A percentile compares a stretch with the other conserved stretches of the same genome.
These are phyloP conservation scores for Muschampia plurimacula DNA, from an alignment of 2,888 invertebrate species.

Conservation along the genomic window DNA sequence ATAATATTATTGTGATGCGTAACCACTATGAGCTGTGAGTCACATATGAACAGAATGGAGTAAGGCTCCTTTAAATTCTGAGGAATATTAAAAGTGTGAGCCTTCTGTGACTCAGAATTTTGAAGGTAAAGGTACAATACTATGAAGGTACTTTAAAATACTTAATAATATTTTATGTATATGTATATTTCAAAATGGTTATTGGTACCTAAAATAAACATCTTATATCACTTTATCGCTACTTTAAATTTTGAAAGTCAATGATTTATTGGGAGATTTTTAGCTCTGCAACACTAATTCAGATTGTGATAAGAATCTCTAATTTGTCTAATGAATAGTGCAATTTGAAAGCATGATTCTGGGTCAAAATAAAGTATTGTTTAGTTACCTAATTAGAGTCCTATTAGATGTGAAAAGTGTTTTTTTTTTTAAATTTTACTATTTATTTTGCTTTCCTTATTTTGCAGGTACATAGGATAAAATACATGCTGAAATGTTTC, in stretches of 20 bases:
- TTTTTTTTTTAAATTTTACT: no score
- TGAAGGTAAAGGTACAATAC: conserved; percentile 17
- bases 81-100: conserved; percentile 4
- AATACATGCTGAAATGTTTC: no score
- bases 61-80: conserved; percentile 37
- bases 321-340: conserved; percentile 5
- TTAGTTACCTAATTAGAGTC: background rate
- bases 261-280: background rate
- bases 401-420: background rate
- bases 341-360: conserved; percentile 9
- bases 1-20: conserved; percentile 59
- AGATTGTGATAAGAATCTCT: background rate
- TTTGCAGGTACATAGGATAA: no score
- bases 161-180: no score
- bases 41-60: conserved; percentile 51
- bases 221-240: background rate
- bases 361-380: background rate
- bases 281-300: background rate
- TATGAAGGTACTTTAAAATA: no score
- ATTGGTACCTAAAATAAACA: no score
- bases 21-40: conserved; percentile 64
- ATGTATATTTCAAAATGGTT: no score
- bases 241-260: background rate
- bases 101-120: conserved; percentile 23
- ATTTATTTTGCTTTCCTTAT: no score